phyloP scores from a whole-genome alignment of 2,888 invertebrate species.

The Chorisops tibialis region DNA sequence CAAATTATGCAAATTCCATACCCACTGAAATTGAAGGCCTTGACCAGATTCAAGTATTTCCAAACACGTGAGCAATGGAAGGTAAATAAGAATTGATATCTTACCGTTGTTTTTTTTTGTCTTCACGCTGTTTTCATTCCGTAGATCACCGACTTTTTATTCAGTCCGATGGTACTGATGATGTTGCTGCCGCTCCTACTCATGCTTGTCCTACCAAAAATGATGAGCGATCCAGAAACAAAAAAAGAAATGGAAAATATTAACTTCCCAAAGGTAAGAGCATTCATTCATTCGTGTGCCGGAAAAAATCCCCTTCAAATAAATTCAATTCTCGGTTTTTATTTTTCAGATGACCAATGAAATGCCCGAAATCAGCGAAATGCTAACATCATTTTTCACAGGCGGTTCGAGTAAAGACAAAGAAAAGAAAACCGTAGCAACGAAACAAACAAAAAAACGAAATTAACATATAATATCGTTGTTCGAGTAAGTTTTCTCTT shows the following conservation, averaged over 20 bases:
- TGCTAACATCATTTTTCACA: slow-evolving; percentile 82
- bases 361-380: slow-evolving; percentile 94
- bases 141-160: slow-evolving; percentile 84
- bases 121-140: not conserved
- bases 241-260: slow-evolving; percentile 93
- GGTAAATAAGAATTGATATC: slow-evolving; percentile 36
- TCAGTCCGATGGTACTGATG: slow-evolving; percentile 97
- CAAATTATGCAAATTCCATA: slow-evolving; percentile 88
- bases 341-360: slow-evolving; percentile 72
- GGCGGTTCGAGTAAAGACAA: slow-evolving; percentile 58
- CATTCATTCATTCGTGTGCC: not conserved
- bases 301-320: not conserved
- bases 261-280: slow-evolving; percentile 54
- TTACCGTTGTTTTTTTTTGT: not conserved
- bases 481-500: slow-evolving; percentile 1
- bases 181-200: slow-evolving; percentile 90
- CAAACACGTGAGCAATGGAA: slow-evolving; percentile 95
- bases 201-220: slow-evolving; percentile 89
- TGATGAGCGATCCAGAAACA: slow-evolving; percentile 97
- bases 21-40: slow-evolving; percentile 83
- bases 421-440: slow-evolving; percentile 44
- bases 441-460: slow-evolving; percentile 48
- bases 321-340: slow-evolving; percentile 35
- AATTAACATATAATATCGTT: slow-evolving; percentile 39
- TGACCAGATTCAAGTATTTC: slow-evolving; percentile 81